phyloP scores from a whole-genome alignment of 2,888 invertebrate genomes.

The Phalera bucephala region DNA sequence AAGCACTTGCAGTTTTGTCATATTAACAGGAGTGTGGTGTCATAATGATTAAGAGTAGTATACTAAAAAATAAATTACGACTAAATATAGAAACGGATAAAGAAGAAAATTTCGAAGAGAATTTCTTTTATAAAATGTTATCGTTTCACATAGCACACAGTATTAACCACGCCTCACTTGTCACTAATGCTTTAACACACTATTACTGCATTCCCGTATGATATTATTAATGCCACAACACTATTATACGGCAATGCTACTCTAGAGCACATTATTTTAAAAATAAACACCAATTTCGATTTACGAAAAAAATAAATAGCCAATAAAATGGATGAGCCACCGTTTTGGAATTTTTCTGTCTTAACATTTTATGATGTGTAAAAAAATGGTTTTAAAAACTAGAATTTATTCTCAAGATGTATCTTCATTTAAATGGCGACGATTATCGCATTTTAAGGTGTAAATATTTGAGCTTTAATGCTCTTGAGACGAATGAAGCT shows the following conservation, averaged over 20 bases:
- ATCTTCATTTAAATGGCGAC: conserved; percentile 8
- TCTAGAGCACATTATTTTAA: conserved; percentile 8
- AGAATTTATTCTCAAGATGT: neutral
- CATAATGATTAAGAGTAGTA: neutral
- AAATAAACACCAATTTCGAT: conserved; percentile 14
- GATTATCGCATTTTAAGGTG: conserved; percentile 11
- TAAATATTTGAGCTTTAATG: conserved; percentile 13
- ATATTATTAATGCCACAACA: conserved; percentile 9
- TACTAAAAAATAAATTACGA: no score
- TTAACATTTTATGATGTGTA: conserved; percentile 19
- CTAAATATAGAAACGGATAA: no score
- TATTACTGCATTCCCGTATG: no score
- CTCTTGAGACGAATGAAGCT: conserved; percentile 10
- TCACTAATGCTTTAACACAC: no score
- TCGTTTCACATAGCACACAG: no score
- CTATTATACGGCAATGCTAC: conserved; percentile 22
- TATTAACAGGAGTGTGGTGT: neutral
- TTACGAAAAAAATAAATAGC: conserved; percentile 14
- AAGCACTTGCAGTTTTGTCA: conserved; percentile 1
- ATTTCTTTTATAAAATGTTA: no score
- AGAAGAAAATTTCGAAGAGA: no score
- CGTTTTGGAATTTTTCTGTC: conserved; percentile 13
- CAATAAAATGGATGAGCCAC: conserved; percentile 9
- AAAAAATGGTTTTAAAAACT: conserved; percentile 1
- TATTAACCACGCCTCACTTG: no score